A percentile compares a stretch with the other conserved stretches of the same genome.
Conservation (phyloP, 2,888 invertebrate genomes). For the Phaedon cochleariae region DNA sequence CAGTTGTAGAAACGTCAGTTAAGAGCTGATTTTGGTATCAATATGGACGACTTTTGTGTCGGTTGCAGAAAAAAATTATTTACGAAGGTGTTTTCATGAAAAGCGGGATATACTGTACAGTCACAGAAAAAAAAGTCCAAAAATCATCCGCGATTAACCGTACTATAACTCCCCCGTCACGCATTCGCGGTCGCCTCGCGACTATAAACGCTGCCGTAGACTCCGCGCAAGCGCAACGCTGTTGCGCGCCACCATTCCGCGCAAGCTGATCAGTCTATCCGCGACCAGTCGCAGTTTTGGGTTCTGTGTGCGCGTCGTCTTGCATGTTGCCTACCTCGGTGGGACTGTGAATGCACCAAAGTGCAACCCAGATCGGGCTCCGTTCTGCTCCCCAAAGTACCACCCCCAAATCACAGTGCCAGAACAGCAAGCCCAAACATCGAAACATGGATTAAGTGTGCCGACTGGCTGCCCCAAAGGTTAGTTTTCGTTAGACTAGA, state of each 20-base stretch:
- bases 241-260: constrained; percentile 47
- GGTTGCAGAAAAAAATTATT: no score
- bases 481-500: constrained; percentile 35
- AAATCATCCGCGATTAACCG: constrained; percentile 12
- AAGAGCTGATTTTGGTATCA: no score
- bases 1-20: no score
- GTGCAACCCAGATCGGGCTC: constrained; percentile 31
- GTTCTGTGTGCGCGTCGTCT: constrained; percentile 25
- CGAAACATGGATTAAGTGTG: constrained; percentile 30
- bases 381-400: constrained; percentile 23
- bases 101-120: no score
- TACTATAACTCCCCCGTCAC: constrained; percentile 22
- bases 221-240: constrained; percentile 54
- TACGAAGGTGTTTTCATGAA: no score
- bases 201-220: no score
- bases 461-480: constrained; percentile 27
- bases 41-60: no score
- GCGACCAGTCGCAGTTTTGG: constrained; percentile 35
- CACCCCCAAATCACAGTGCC: neutral
- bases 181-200: no score
- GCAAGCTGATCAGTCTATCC: constrained; percentile 38
- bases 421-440: constrained; percentile 22
- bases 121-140: no score
- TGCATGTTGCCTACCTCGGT: constrained; percentile 16
- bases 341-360: constrained; percentile 34